Conservation (phyloP, 2,797 vertebrate genomes). For the Podarcis siculus region DNA sequence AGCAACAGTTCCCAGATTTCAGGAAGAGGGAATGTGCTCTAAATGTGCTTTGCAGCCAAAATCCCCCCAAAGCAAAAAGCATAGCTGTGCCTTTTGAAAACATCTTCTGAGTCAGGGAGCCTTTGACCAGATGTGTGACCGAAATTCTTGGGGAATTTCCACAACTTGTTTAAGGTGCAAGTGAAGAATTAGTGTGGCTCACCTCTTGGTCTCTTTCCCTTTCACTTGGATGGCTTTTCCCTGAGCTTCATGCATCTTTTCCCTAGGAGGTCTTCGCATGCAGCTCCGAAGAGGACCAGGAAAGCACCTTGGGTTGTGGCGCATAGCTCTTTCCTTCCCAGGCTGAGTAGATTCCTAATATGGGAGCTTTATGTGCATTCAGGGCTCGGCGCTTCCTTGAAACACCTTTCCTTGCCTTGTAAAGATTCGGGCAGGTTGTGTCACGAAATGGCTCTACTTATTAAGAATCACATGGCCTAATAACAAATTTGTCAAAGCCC, state of each 20-base stretch:
- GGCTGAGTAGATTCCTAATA: not conserved
- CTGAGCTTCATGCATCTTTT: constrained; percentile 17
- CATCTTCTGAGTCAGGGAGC: too few relatives aligned
- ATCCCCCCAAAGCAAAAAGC: too few relatives aligned
- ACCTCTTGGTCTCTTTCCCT: constrained; percentile 65
- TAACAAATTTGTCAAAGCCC: constrained; percentile 48
- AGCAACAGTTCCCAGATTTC: too few relatives aligned
- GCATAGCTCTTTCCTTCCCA: constrained; percentile 31
- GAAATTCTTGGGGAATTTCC: not conserved
- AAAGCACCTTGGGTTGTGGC: not conserved
- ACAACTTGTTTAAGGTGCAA: not conserved
- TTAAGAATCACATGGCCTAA: not conserved
- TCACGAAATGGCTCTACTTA: not conserved
- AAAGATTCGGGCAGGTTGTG: not conserved
- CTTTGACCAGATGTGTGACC: not conserved
- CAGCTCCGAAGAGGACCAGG: not conserved
- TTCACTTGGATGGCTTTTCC: constrained; percentile 44
- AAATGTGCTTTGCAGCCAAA: too few relatives aligned
- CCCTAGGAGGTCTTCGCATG: not conserved
- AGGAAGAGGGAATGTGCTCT: too few relatives aligned
- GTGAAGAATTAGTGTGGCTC: not conserved
- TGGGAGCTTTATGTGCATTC: not conserved
- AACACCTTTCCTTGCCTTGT: not conserved
- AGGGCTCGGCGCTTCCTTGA: not conserved
- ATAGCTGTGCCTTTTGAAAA: too few relatives aligned